phyloP scores from a whole-genome alignment of 1,140 invertebrate species.

The Papilio helenus region DNA sequence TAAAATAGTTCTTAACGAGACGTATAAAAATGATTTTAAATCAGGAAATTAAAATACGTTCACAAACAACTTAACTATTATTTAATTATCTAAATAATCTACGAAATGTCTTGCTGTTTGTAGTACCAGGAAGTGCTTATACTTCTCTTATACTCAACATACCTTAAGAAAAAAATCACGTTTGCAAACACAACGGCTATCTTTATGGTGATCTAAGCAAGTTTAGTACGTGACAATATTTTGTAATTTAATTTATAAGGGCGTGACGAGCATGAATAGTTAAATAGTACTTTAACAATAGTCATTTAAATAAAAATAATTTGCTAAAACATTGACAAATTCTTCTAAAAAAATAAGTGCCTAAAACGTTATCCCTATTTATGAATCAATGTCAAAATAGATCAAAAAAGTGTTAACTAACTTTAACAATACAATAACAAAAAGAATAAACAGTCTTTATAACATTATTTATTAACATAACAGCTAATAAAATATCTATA shows the following conservation, averaged over 20 bases:
- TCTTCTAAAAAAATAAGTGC: background rate
- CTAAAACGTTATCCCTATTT: no score
- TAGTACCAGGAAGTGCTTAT: background rate
- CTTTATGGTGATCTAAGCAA: constrained; percentile 7
- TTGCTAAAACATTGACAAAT: background rate
- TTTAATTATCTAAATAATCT: no score
- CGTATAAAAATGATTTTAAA: no score
- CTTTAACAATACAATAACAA: background rate
- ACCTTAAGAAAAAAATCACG: background rate
- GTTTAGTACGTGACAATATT: constrained; percentile 5
- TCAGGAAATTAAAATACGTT: no score
- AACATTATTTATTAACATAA: background rate
- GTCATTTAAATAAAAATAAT: background rate
- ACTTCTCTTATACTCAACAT: background rate
- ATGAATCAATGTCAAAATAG: no score
- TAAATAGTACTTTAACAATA: background rate
- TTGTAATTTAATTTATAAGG: background rate
- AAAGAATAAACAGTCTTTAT: background rate
- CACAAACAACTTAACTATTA: no score
- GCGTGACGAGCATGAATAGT: background rate
- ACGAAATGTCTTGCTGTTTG: background rate
- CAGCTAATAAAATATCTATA: background rate
- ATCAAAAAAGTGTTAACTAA: no score
- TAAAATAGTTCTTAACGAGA: no score
- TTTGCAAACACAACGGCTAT: background rate